Conservation (phyloP, 2,113 vertebrate species). For the Prietella phreatophila region DNA sequence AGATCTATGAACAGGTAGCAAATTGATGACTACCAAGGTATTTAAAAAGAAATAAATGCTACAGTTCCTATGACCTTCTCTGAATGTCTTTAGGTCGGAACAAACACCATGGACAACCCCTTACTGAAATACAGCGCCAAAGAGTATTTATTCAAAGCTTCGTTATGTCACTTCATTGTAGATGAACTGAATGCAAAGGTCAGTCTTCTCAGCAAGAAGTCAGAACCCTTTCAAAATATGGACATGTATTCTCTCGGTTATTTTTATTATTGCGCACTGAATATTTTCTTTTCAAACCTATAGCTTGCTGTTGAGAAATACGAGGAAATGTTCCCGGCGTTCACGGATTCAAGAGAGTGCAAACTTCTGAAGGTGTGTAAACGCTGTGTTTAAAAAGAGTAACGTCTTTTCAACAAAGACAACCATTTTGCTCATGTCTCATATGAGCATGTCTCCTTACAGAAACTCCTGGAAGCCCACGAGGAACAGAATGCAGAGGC, state of each 20-base stretch:
- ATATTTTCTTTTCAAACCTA: conserved; percentile 32
- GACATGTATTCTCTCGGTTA: conserved; percentile 1
- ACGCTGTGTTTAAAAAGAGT: not conserved
- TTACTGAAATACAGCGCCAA: conserved; percentile 97
- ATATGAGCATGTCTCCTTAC: conserved; percentile 24
- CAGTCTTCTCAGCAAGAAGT: conserved; percentile 31
- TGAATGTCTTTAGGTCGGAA: conserved; percentile 78
- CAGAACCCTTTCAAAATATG: not conserved
- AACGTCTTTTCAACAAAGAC: not conserved
- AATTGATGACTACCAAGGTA: not conserved
- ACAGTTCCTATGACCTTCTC: not conserved
- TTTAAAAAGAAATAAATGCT: not conserved
- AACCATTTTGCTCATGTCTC: not conserved
- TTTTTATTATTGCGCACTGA: not conserved
- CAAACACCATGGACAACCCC: conserved; percentile 96
- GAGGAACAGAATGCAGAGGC: conserved; percentile 96
- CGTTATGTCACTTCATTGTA: conserved; percentile 96
- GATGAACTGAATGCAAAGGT: conserved; percentile 97
- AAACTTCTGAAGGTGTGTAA: conserved; percentile 88
- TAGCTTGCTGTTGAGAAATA: conserved; percentile 97
- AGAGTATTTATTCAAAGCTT: conserved; percentile 98
- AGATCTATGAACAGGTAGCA: conserved; percentile 95
- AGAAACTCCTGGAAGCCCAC: conserved; percentile 97
- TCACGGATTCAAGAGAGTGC: conserved; percentile 96
- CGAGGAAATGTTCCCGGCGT: conserved; percentile 98